phyloP scores from a whole-genome alignment of 2,797 vertebrate genomes.

The Ispidina lecontei region DNA sequence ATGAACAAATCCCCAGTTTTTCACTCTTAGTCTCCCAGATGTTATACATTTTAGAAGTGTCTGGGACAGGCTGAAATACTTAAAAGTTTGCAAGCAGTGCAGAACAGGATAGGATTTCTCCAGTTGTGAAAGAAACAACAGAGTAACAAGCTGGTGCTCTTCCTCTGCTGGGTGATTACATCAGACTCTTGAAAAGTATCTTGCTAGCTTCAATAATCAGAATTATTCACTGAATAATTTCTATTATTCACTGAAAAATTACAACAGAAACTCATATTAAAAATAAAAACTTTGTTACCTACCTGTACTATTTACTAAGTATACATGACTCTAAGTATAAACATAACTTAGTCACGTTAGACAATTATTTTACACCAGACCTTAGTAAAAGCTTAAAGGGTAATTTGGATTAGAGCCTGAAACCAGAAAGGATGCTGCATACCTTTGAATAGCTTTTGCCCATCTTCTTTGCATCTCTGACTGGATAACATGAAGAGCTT shows the following conservation, averaged over 20 bases:
- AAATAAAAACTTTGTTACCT: not conserved
- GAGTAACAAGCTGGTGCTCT: not conserved
- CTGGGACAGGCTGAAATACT: not conserved
- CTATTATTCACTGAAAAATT: not conserved
- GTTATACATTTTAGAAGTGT: not conserved
- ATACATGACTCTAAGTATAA: not conserved
- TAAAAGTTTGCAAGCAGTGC: not conserved
- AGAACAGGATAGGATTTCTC: not conserved
- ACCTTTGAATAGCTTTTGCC: slow-evolving; percentile 67
- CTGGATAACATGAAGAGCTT: not conserved
- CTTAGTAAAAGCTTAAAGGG: not conserved
- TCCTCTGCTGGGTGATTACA: not conserved
- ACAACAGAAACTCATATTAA: not conserved
- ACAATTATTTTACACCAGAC: not conserved
- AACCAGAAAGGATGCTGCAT: slow-evolving; percentile 17
- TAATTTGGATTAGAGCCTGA: not conserved
- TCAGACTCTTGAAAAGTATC: not conserved
- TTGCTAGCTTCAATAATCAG: not conserved
- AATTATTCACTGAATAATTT: not conserved
- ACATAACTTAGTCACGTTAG: not conserved
- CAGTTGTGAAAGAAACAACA: not conserved
- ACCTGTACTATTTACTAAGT: not conserved
- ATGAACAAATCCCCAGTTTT: not conserved
- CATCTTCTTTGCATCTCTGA: slow-evolving; percentile 49
- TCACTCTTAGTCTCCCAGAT: not conserved